Base-by-base conservation (phyloP, 2,797 vertebrate genomes). In the Pangasius larnaudii region DNA sequence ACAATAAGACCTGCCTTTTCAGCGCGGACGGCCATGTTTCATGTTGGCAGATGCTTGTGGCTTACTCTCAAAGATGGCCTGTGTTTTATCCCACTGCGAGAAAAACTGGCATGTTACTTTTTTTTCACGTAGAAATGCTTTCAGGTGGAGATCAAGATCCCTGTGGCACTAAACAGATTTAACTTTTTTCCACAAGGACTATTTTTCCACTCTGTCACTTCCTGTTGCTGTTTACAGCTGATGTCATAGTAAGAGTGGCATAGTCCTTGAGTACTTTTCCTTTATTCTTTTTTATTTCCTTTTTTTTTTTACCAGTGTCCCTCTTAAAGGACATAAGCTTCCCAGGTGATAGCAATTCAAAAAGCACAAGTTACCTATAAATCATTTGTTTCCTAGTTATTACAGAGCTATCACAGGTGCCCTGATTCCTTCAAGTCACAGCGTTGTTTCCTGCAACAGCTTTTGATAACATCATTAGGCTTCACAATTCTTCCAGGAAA, bases 1-100 rank as follows among this genome's bases (percentile, higher is more conserved):
- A 93, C 92, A 94, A 92, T 95, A 95, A 95, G 91, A 92, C 91
- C 65, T 78, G 80, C 91, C 93, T 88, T 89, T 85, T 87, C 89
- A 10, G 75, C 19, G 1, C 16, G 3, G 6, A 19, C 89, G 93
- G 91, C 92, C 91, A 89, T 94, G 92, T 93, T 94, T 94, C 91
- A 93, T 88, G 85, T 90, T 91, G 92, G 93, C 91, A 91, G 89
- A 80, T 90, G 81, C 88, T 83, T 65, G 85, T 85, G 86, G 67
- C 86, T 89, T 84, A 91, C 93, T 90, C 91, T 80, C 36, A 14
- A 58, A 51, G 81, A 83, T 85, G 78, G 14, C 56, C 5, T 77
- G 16, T 24, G n/a, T 85, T 39, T 65, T 67, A 65, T 67, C 81
- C 81, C 61, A 46, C 74, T 58, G 84, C n/a, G 24, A 53, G 22